These are phyloP conservation scores for Dasypogon diadema DNA, from an alignment of 2,888 invertebrate genomes.

Conservation along the genomic window DNA sequence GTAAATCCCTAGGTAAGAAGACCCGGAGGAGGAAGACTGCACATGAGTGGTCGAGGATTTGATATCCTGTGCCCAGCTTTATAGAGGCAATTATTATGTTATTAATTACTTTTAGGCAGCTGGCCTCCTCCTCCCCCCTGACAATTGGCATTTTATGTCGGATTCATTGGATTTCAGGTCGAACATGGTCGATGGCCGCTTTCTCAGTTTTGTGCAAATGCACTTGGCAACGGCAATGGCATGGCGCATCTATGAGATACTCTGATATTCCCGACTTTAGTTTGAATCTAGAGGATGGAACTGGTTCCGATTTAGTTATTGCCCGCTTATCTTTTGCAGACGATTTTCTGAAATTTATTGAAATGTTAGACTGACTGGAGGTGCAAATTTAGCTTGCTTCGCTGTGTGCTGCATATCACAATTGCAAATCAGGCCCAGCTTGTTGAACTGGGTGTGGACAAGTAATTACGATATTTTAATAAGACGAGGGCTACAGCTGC, in stretches of 20 bases:
- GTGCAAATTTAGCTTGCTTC: conserved; percentile 15
- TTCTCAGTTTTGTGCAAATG: background rate
- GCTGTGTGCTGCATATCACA: conserved; percentile 34
- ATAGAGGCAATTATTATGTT: conserved; percentile 35
- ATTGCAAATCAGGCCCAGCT: conserved; percentile 35
- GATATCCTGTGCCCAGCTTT: conserved; percentile 14
- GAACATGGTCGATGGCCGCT: background rate
- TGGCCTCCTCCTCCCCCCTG: conserved; percentile 2
- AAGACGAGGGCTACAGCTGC: conserved; percentile 13
- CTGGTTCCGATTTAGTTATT: conserved; percentile 40
- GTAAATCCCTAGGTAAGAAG: background rate
- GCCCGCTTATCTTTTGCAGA: conserved; percentile 33
- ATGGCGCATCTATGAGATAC: background rate
- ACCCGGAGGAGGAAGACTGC: background rate
- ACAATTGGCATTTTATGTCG: background rate
- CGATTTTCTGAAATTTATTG: conserved; percentile 40
- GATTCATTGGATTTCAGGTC: conserved; percentile 10
- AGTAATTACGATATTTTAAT: conserved; percentile 46
- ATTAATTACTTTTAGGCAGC: conserved; percentile 45
- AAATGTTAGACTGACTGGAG: conserved; percentile 41
- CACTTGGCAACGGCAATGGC: background rate
- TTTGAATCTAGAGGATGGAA: conserved; percentile 17
- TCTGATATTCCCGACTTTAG: background rate
- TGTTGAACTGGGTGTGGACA: conserved; percentile 44
- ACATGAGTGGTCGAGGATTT: conserved; percentile 8